A percentile compares a stretch with the other conserved stretches of the same genome.
Evolutionary conservation across 35 echinoderm and acorn worm genomes (phyloP).

Genomic region (Heliocidaris erythrogramma): DNA sequence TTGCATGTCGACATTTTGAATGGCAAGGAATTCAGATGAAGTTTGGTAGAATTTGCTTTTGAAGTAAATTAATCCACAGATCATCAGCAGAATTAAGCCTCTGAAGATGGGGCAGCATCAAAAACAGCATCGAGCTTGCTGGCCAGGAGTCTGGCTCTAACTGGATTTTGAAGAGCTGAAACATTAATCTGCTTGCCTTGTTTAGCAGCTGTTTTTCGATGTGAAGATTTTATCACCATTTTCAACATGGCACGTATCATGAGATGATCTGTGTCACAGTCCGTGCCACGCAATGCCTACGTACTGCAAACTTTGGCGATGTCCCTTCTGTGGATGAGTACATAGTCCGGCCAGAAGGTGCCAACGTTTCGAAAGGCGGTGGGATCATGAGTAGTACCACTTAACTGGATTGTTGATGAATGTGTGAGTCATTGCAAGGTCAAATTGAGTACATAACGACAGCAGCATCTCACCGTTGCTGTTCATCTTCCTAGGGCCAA

Average conservation of each 20-base stretch:
- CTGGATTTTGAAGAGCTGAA: constrained; percentile 6
- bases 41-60: constrained; percentile 43
- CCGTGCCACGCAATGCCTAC: constrained; percentile 54
- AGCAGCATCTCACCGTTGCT: constrained; percentile 62
- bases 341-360: constrained; percentile 78
- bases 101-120: neutral
- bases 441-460: constrained; percentile 47
- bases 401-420: constrained; percentile 58
- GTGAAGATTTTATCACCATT: constrained; percentile 8
- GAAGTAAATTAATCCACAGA: constrained; percentile 49
- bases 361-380: constrained; percentile 65
- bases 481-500: constrained; percentile 62
- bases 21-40: constrained; percentile 42
- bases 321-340: constrained; percentile 51
- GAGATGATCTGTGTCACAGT: constrained; percentile 60
- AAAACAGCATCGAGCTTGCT: neutral
- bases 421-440: constrained; percentile 64
- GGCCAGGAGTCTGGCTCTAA: neutral
- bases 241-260: constrained; percentile 48
- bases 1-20: constrained; percentile 28
- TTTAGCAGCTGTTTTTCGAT: constrained; percentile 44
- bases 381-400: constrained; percentile 66
- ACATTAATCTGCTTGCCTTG: constrained; percentile 36
- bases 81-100: constrained; percentile 56
- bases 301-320: constrained; percentile 41